Conservation (phyloP, 2,888 invertebrate species). For the Tachina lurida region DNA sequence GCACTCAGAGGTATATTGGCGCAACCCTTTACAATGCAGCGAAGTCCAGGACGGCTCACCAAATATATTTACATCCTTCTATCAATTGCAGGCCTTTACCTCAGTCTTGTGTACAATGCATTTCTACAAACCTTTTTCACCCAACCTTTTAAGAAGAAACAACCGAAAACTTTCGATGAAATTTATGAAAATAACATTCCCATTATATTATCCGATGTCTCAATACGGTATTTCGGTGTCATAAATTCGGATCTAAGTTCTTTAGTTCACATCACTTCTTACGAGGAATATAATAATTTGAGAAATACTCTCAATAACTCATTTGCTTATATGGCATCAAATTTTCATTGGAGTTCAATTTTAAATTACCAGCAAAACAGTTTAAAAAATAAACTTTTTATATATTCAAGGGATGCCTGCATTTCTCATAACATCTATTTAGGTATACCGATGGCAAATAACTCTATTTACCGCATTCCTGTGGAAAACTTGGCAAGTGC, state of each 20-base stretch:
- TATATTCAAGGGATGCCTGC: constrained; percentile 51
- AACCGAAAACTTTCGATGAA: constrained; percentile 43
- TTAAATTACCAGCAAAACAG: constrained; percentile 19
- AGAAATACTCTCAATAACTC: constrained; percentile 24
- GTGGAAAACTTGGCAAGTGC: constrained; percentile 51
- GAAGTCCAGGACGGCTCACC: constrained; percentile 13
- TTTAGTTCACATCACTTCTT: not conserved
- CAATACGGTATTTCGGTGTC: not conserved
- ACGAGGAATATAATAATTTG: not conserved
- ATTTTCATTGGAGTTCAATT: constrained; percentile 10
- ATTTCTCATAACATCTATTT: constrained; percentile 30
- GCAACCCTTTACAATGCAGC: constrained; percentile 34
- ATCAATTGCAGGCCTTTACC: constrained; percentile 41
- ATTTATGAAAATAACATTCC: constrained; percentile 4
- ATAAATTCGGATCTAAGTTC: not conserved
- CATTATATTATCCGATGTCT: constrained; percentile 9
- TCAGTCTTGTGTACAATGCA: constrained; percentile 20
- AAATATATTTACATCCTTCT: constrained; percentile 51
- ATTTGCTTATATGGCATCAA: constrained; percentile 24
- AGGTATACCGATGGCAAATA: constrained; percentile 62
- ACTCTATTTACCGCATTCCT: constrained; percentile 64
- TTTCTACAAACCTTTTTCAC: constrained; percentile 38
- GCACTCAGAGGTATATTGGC: constrained; percentile 50
- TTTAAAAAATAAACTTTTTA: constrained; percentile 31
- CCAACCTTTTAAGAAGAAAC: constrained; percentile 27